Percentiles rank a stretch among this genome's conserved stretches.
Evolutionary conservation across 2,113 vertebrate species (phyloP).

Genomic region (Cyanocitta stelleri): DNA sequence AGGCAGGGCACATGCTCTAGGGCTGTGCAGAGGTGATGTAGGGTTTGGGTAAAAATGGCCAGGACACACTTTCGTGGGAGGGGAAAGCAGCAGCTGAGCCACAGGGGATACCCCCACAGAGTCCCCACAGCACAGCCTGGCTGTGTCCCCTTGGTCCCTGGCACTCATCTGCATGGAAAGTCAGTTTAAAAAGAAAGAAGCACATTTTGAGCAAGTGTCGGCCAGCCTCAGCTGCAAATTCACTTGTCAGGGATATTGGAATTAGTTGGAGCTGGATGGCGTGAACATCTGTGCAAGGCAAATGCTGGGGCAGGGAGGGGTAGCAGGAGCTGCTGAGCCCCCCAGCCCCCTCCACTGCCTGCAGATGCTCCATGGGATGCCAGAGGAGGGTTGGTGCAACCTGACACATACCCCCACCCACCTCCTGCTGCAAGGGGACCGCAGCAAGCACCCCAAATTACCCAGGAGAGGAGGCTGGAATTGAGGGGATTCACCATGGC

Average conservation of each 20-base stretch:
- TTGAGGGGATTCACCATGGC: not conserved
- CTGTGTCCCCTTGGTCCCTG: not conserved
- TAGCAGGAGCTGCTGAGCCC: not conserved
- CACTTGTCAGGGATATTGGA: not conserved
- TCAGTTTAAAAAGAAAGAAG: not conserved
- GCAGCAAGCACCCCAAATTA: not conserved
- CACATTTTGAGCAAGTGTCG: not conserved
- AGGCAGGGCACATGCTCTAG: accelerated
- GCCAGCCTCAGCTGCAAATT: not conserved
- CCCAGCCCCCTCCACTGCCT: not conserved
- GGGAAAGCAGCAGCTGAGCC: not conserved
- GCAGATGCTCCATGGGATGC: not conserved
- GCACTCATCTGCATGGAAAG: not conserved
- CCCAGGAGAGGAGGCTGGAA: not conserved
- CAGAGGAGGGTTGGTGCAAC: accelerated
- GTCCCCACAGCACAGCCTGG: accelerated
- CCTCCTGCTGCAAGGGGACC: not conserved
- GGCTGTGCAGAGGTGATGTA: accelerated
- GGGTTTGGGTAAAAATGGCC: not conserved
- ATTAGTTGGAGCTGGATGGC: not conserved
- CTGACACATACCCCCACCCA: accelerated
- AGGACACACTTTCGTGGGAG: accelerated
- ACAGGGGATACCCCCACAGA: accelerated
- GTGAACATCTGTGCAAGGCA: not conserved
- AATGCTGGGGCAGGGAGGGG: not conserved